Percentiles rank a stretch among this genome's conserved stretches.
Evolutionary conservation across 1,140 invertebrate genomes (phyloP).

Genomic region (Drosophila guanche): DNA sequence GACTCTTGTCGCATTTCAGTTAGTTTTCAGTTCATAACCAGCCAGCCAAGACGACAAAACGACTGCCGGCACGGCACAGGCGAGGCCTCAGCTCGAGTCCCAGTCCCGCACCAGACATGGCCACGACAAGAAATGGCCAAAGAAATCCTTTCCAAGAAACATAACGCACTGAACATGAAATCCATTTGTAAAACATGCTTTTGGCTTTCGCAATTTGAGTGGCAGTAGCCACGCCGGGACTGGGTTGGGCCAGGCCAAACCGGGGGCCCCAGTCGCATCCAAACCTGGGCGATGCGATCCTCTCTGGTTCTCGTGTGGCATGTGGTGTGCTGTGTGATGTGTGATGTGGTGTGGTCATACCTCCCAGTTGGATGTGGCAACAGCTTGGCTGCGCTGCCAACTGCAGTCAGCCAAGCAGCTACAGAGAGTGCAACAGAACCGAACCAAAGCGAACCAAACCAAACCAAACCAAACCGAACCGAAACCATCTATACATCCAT

Average conservation of each 20-base stretch:
- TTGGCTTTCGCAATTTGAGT: constrained; percentile 56
- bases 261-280: constrained; percentile 45
- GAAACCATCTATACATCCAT: constrained; percentile 43
- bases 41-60: constrained; percentile 22
- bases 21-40: constrained; percentile 45
- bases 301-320: constrained; percentile 40
- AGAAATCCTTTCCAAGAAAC: constrained; percentile 79
- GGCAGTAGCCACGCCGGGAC: no score
- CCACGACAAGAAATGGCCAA: constrained; percentile 67
- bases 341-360: constrained; percentile 54
- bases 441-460: constrained; percentile 9
- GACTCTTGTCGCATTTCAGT: constrained; percentile 62
- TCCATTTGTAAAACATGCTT: constrained; percentile 79
- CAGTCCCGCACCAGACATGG: constrained; percentile 58
- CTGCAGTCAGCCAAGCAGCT: constrained; percentile 71
- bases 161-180: constrained; percentile 76
- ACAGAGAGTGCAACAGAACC: constrained; percentile 34
- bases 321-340: constrained; percentile 21
- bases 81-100: no score
- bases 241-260: constrained; percentile 26
- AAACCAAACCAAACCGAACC: no score
- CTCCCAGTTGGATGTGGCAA: constrained; percentile 51
- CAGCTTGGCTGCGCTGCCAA: constrained; percentile 42
- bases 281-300: constrained; percentile 60
- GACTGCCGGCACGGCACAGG: constrained; percentile 2